Evolutionary conservation across 1,140 invertebrate genomes (phyloP), one percentile per base, ranked within the genome.

Genomic region (Physella acuta): DNA sequence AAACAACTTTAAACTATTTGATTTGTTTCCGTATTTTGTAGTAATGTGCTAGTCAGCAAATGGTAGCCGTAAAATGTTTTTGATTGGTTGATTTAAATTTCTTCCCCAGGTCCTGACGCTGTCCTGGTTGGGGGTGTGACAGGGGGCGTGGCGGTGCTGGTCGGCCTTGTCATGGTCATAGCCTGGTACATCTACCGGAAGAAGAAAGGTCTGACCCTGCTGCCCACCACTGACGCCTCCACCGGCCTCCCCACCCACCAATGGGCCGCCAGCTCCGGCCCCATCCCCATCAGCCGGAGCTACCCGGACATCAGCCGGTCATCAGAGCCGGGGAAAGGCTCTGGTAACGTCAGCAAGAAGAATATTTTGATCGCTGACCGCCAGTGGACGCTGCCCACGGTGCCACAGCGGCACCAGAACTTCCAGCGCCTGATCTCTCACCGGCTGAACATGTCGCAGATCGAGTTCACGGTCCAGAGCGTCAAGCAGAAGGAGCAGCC

Each of bases 351-450:
- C 73, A 75, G 16, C 71, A 73, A 69, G 66, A 70, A 73, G 68
- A 64, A 71, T 17, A 61, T 79, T 70, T 74, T 79, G 61, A 72
- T 75, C 34, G 66, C 91, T 16, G 80, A 91, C 3, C 87, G 91
- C 1, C 92, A 93, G 83, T 92, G 91, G 16, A 93, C 92, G 2
- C 82, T 93, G 5, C 92, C 92, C 8, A 91, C 91, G 24, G 91
- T 93, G 0, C 91, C 92, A 3, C 91, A 90, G 66, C 86, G 92
- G 52, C 92, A 92, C 80, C 90, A 92, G 79, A 90, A 89, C 60
- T 93, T 93, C 77, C 91, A 92, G 79, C 86, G 92, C 8, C 91
- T 92, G 79, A 86, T 92, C 37, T 92, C 91, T 0, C 90, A 92
- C 79, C 88, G 90, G 0, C 84, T 92, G 11, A 90, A 92, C 76